Evolutionary conservation across 2,888 invertebrate genomes (phyloP).

Genomic region (Ctenicera cuprea): DNA sequence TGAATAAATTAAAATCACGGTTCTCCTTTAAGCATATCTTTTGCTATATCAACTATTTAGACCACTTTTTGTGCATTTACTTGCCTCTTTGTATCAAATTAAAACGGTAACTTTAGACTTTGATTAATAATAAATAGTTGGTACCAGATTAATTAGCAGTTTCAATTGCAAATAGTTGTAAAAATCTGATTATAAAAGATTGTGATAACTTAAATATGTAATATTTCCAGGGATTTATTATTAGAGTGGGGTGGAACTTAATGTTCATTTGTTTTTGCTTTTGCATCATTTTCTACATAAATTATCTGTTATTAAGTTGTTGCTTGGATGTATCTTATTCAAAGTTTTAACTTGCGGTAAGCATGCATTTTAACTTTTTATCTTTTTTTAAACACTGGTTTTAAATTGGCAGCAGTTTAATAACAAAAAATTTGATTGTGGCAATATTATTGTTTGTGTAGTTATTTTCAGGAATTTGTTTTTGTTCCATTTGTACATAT

Average conservation of each 20-base stretch:
- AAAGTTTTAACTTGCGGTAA: conserved; percentile 9
- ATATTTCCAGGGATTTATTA: conserved; percentile 59
- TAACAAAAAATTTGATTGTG: conserved; percentile 24
- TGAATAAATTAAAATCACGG: not conserved
- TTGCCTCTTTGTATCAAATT: conserved; percentile 17
- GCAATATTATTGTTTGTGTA: conserved; percentile 39
- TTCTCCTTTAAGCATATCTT: conserved; percentile 31
- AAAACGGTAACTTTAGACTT: conserved; percentile 5
- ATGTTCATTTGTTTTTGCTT: conserved; percentile 33
- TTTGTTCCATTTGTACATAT: conserved; percentile 59
- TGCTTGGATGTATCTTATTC: conserved; percentile 9
- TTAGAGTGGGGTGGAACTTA: conserved; percentile 48
- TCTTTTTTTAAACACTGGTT: conserved; percentile 14
- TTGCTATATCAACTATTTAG: conserved; percentile 37
- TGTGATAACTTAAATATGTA: conserved; percentile 57
- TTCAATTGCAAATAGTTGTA: conserved; percentile 52
- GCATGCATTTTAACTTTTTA: conserved; percentile 31
- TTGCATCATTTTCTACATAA: conserved; percentile 12
- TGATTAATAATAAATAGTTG: conserved; percentile 34
- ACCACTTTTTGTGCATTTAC: conserved; percentile 20
- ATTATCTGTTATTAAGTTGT: conserved; percentile 36
- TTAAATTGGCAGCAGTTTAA: conserved; percentile 40
- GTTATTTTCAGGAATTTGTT: conserved; percentile 41
- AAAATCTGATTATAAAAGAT: conserved; percentile 58
- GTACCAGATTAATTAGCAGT: conserved; percentile 22